These are phyloP conservation scores for Pristiophorus japonicus DNA, from an alignment of 2,113 vertebrate genomes.

Conservation along the genomic window DNA sequence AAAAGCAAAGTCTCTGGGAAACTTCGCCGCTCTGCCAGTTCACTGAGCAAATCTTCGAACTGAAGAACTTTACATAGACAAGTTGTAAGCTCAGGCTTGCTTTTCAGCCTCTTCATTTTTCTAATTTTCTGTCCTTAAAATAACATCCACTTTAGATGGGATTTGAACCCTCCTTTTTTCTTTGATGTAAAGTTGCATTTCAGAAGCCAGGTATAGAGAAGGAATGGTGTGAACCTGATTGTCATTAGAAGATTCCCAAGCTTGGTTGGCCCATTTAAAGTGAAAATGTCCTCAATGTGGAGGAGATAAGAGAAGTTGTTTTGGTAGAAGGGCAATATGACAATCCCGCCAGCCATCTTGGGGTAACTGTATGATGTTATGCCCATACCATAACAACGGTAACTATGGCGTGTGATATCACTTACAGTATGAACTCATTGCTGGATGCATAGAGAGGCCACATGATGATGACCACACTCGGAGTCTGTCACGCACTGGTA, in stretches of 20 bases:
- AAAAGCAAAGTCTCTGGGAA: constrained; percentile 60
- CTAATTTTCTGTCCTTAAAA: not conserved
- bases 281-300: not conserved
- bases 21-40: constrained; percentile 58
- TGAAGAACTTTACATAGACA: constrained; percentile 44
- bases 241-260: not conserved
- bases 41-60: constrained; percentile 65
- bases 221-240: not conserved
- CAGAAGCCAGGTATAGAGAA: not conserved
- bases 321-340: not conserved
- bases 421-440: not conserved
- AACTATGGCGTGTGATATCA: not conserved
- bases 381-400: not conserved
- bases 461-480: not conserved
- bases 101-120: constrained; percentile 37
- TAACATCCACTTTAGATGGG: not conserved
- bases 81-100: not conserved
- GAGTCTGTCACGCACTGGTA: too few relatives aligned
- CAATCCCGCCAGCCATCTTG: not conserved
- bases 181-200: constrained; percentile 11
- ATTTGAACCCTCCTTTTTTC: constrained; percentile 29
- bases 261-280: not conserved
- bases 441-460: not conserved
- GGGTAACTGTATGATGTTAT: not conserved
- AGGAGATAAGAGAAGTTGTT: constrained; percentile 10